A percentile compares a stretch with the other conserved stretches of the same genome.
These are phyloP conservation scores for Amorpha juglandis DNA, from an alignment of 2,888 invertebrate species.

Conservation along the genomic window DNA sequence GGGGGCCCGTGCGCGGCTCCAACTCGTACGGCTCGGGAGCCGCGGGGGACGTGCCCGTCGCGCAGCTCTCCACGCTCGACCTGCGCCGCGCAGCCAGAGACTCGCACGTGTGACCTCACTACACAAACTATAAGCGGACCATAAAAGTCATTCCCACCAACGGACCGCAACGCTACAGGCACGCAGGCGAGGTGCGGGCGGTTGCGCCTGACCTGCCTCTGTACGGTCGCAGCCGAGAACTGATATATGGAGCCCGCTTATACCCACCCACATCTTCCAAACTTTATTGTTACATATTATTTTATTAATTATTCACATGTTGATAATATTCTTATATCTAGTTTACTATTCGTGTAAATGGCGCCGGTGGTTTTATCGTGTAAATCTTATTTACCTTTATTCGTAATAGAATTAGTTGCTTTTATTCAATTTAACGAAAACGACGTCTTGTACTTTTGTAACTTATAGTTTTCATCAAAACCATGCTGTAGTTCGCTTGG, in stretches of 20 bases:
- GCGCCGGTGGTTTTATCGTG: background rate
- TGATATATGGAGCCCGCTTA: too few species aligned
- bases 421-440: background rate
- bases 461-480: background rate
- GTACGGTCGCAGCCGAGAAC: too few species aligned
- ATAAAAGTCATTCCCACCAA: too few species aligned
- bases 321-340: conserved; percentile 5
- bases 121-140: background rate
- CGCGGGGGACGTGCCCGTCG: conserved; percentile 51
- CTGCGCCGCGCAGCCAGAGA: conserved; percentile 42
- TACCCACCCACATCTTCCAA: background rate
- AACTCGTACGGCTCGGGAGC: conserved; percentile 59
- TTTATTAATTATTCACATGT: background rate
- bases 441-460: background rate
- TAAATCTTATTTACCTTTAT: background rate
- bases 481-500: background rate
- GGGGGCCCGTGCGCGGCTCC: conserved; percentile 81
- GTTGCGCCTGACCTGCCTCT: too few species aligned
- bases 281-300: conserved; percentile 4
- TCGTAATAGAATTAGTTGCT: background rate
- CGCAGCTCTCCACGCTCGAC: conserved; percentile 72
- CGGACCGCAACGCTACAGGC: background rate
- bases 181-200: too few species aligned
- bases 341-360: background rate
- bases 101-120: conserved; percentile 14